Conservation (phyloP, 2,888 invertebrate genomes). For the Cetonia aurata region DNA sequence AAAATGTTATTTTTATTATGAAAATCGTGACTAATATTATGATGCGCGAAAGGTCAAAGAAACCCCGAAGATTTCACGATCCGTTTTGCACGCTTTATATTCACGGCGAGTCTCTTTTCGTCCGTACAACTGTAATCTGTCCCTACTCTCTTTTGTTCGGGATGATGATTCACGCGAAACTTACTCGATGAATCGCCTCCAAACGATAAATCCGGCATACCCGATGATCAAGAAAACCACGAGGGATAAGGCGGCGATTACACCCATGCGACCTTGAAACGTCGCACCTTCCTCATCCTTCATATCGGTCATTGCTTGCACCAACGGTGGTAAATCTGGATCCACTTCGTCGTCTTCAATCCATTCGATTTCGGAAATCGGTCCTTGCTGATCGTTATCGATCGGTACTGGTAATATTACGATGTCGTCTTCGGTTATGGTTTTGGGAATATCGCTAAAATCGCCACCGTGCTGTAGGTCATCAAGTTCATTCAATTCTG, state of each 20-base stretch:
- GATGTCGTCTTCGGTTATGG: slow-evolving; percentile 12
- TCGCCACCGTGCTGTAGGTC: slow-evolving; percentile 20
- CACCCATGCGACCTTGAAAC: slow-evolving; percentile 18
- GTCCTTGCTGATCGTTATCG: slow-evolving; percentile 25
- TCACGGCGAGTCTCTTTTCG: neutral
- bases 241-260: slow-evolving; percentile 5
- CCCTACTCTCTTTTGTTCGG: neutral
- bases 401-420: slow-evolving; percentile 22
- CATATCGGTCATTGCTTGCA: slow-evolving; percentile 20
- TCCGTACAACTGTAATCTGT: neutral
- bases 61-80: slow-evolving; percentile 7
- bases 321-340: neutral
- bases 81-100: slow-evolving; percentile 13
- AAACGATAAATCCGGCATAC: slow-evolving; percentile 17
- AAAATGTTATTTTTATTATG: neutral
- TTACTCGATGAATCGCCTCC: slow-evolving; percentile 31
- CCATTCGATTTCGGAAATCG: slow-evolving; percentile 30
- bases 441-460: slow-evolving; percentile 23
- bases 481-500: neutral
- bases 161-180: slow-evolving; percentile 9
- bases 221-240: slow-evolving; percentile 7
- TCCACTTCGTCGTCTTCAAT: slow-evolving; percentile 34
- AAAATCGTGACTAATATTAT: slow-evolving; percentile 6
- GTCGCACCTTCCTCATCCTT: neutral
- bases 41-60: slow-evolving; percentile 14